Evolutionary conservation across 2,888 invertebrate genomes (phyloP).

Genomic region (Galeruca laticollis): DNA sequence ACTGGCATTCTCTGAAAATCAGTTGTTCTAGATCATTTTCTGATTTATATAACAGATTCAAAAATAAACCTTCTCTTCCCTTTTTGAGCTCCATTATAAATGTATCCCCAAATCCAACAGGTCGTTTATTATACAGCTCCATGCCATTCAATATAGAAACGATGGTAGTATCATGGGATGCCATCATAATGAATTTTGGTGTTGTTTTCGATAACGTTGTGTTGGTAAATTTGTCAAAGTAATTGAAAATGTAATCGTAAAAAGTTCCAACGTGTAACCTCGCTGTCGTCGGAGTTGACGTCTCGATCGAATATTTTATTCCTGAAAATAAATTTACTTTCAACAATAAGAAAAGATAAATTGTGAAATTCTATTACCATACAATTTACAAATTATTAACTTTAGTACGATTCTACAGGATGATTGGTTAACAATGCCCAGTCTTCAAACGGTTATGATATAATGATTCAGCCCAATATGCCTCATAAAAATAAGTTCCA

Average conservation of each 20-base stretch:
- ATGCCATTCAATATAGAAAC: constrained; percentile 77
- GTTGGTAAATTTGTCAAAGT: constrained; percentile 67
- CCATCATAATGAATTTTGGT: constrained; percentile 76
- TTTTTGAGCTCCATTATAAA: constrained; percentile 37
- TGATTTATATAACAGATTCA: constrained; percentile 39
- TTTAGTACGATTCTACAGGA: no score
- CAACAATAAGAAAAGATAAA: no score
- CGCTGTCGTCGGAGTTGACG: constrained; percentile 62
- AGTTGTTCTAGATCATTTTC: constrained; percentile 17
- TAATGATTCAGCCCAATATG: no score
- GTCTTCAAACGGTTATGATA: no score
- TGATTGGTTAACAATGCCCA: no score
- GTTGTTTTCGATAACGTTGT: neutral
- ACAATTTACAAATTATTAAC: no score
- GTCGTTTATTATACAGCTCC: constrained; percentile 70
- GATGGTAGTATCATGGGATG: constrained; percentile 82
- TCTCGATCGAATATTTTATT: neutral
- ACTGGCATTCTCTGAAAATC: neutral
- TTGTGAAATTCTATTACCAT: no score
- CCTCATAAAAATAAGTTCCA: no score
- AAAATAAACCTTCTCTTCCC: constrained; percentile 18
- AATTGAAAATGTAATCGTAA: constrained; percentile 73
- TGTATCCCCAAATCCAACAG: constrained; percentile 37
- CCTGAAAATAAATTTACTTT: constrained; percentile 3
- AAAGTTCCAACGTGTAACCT: constrained; percentile 72